Percentiles rank a stretch among this genome's conserved stretches.
phyloP scores from a whole-genome alignment of 2,797 vertebrate genomes.

The Lagodon rhomboides region DNA sequence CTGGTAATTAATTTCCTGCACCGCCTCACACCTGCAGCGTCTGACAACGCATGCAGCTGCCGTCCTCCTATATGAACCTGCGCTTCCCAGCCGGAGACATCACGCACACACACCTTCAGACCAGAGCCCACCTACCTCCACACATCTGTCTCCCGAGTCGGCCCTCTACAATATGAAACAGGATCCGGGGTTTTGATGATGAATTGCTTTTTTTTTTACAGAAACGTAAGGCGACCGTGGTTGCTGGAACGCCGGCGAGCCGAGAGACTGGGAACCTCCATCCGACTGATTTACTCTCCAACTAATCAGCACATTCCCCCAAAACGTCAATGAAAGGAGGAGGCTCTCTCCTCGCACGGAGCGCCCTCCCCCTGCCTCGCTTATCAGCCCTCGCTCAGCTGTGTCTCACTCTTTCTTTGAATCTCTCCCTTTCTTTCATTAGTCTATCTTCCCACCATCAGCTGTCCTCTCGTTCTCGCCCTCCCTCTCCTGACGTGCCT shows the following conservation, averaged over 20 bases:
- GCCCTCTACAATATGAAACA: slow-evolving; percentile 28
- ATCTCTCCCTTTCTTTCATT: slow-evolving; percentile 37
- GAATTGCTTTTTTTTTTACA: slow-evolving; percentile 20
- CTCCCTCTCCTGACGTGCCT: slow-evolving; percentile 24
- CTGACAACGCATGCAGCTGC: slow-evolving; percentile 44
- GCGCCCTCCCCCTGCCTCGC: slow-evolving; percentile 49
- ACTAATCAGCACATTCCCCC: slow-evolving; percentile 83
- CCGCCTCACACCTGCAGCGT: slow-evolving; percentile 43
- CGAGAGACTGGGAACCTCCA: slow-evolving; percentile 59
- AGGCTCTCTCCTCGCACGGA: slow-evolving; percentile 46
- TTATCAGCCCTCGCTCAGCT: slow-evolving; percentile 47
- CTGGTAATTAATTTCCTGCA: slow-evolving; percentile 7
- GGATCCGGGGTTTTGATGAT: slow-evolving; percentile 39
- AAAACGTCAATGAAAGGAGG: slow-evolving; percentile 79
- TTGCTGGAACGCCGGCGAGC: slow-evolving; percentile 34
- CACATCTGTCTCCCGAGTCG: slow-evolving; percentile 53
- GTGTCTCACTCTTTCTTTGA: slow-evolving; percentile 44
- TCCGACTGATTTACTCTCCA: slow-evolving; percentile 70
- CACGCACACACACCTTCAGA: slow-evolving; percentile 18
- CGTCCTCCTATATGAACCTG: slow-evolving; percentile 21
- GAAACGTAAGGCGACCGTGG: slow-evolving; percentile 36
- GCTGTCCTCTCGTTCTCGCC: slow-evolving; percentile 21
- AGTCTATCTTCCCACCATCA: slow-evolving; percentile 26
- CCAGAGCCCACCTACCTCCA: slow-evolving; percentile 75
- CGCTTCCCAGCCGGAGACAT: slow-evolving; percentile 33